These are phyloP conservation scores for Cryptoprocta ferox DNA, from an alignment of 2,797 vertebrate species.

Conservation along the genomic window DNA sequence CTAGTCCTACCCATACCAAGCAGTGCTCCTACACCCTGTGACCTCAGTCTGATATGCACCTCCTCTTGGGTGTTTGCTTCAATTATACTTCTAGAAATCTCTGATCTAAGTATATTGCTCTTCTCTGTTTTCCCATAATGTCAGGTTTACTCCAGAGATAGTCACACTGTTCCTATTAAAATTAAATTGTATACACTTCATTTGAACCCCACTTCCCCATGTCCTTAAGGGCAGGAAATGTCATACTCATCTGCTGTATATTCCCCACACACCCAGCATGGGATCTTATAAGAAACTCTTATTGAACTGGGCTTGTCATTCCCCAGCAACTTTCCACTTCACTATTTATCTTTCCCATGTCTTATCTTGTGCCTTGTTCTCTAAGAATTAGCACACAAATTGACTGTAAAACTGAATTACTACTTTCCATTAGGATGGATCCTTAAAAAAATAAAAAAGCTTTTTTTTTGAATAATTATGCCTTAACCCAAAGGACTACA, in stretches of 20 bases:
- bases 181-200: neutral
- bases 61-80: neutral
- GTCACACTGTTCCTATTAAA: neutral
- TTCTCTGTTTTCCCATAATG: neutral
- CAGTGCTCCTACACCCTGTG: neutral
- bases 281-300: neutral
- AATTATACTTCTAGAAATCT: neutral
- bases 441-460: neutral
- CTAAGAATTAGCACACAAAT: neutral
- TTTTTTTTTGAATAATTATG: neutral
- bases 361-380: neutral
- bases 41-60: neutral
- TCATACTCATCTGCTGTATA: neutral
- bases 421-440: neutral
- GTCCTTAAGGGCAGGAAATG: neutral
- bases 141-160: neutral
- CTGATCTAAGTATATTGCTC: neutral
- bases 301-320: neutral
- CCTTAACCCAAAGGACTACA: neutral
- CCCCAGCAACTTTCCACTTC: neutral
- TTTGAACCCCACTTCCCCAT: neutral
- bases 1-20: neutral
- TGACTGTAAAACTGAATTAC: neutral
- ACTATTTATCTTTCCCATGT: neutral
- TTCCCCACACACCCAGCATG: neutral